phyloP scores from a whole-genome alignment of 2,888 invertebrate genomes.

The Globia sparganii region DNA sequence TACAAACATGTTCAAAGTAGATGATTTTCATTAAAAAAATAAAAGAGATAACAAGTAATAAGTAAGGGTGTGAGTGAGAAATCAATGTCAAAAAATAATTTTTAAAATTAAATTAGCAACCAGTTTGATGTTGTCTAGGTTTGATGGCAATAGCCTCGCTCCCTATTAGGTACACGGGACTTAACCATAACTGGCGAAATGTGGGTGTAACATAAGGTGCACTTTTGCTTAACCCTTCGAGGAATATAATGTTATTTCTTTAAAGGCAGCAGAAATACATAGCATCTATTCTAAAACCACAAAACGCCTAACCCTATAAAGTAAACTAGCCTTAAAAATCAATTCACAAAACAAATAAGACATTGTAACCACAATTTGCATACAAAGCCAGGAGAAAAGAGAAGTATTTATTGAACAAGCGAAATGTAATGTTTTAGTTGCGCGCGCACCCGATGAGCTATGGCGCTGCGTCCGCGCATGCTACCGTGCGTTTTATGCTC shows the following conservation, averaged over 20 bases:
- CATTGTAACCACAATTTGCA: constrained; percentile 75
- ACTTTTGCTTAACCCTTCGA: background rate
- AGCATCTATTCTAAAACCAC: constrained; percentile 20
- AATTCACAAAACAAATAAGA: constrained; percentile 70
- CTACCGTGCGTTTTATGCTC: constrained; percentile 74
- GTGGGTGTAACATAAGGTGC: background rate
- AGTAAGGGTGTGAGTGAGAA: too few species aligned
- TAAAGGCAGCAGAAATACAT: background rate
- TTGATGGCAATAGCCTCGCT: background rate
- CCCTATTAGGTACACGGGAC: too few species aligned
- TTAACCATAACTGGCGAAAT: background rate
- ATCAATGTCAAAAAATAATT: too few species aligned
- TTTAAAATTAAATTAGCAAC: too few species aligned
- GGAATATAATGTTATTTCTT: background rate
- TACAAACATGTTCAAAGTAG: too few species aligned
- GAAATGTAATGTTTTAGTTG: constrained; percentile 66
- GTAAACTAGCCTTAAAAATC: constrained; percentile 53
- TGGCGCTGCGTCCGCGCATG: constrained; percentile 69
- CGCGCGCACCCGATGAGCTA: constrained; percentile 74
- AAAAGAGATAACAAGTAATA: too few species aligned
- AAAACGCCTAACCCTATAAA: constrained; percentile 6
- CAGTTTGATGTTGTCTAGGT: too few species aligned
- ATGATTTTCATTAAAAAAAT: too few species aligned
- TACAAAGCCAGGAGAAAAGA: constrained; percentile 80
- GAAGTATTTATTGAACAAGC: constrained; percentile 79